Evolutionary conservation across 2,888 invertebrate genomes (phyloP).

Genomic region (Homarus gammarus): DNA sequence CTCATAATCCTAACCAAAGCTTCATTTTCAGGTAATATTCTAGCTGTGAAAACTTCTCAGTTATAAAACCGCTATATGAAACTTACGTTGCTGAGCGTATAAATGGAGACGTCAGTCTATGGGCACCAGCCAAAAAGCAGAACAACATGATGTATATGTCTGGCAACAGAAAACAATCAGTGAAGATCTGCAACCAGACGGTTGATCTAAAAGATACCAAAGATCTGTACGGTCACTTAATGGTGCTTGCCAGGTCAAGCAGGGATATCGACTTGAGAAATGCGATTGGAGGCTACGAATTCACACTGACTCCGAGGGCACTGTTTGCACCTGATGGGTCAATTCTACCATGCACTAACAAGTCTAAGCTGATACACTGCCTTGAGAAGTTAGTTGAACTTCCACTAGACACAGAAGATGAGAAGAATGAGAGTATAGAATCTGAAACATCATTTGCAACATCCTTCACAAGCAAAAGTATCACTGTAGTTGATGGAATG

Average conservation of each 20-base stretch:
- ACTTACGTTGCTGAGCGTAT: too few relatives aligned
- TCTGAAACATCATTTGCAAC: not conserved
- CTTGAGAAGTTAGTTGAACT: too few relatives aligned
- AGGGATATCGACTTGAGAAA: not conserved
- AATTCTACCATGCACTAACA: not conserved
- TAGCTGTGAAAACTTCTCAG: too few relatives aligned
- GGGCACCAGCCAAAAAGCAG: not conserved
- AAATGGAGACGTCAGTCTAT: not conserved
- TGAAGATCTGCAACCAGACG: not conserved
- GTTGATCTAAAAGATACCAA: not conserved
- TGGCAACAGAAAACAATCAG: not conserved
- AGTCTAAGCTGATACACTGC: not conserved
- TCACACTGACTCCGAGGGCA: constrained; percentile 13
- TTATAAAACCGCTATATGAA: too few relatives aligned
- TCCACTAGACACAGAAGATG: too few relatives aligned
- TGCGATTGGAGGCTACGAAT: not conserved
- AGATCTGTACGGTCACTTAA: not conserved
- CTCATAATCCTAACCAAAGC: too few relatives aligned
- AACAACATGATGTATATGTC: not conserved
- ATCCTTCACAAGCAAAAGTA: not conserved
- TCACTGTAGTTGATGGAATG: not conserved
- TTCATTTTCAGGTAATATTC: too few relatives aligned
- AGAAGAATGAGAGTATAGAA: not conserved
- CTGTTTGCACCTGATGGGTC: not conserved
- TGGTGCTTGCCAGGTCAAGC: not conserved